These are phyloP conservation scores for Mustela lutreola DNA, from an alignment of 2,113 vertebrate genomes.

Conservation along the genomic window DNA sequence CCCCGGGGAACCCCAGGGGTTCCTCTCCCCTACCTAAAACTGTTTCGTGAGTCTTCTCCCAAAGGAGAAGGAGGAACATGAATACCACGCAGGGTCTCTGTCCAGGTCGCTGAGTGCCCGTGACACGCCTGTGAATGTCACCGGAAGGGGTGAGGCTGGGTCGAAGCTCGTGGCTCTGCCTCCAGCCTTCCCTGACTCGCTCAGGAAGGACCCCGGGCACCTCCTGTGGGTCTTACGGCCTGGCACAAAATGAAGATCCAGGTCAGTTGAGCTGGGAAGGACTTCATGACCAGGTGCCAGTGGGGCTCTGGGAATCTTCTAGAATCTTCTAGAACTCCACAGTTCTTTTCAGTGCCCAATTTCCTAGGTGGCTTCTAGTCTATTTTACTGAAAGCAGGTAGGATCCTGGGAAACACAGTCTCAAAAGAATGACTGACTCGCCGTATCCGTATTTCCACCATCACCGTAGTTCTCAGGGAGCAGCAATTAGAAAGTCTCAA, in stretches of 20 bases:
- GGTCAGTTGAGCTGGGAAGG: slow-evolving; percentile 72
- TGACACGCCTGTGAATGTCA: slow-evolving; percentile 67
- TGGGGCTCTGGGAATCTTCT: slow-evolving; percentile 74
- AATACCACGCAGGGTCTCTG: slow-evolving; percentile 55
- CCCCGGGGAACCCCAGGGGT: neutral
- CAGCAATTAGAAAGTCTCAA: neutral
- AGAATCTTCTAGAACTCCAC: slow-evolving; percentile 75
- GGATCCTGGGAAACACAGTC: neutral
- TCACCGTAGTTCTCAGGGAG: neutral
- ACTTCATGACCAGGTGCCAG: slow-evolving; percentile 78
- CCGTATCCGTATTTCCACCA: neutral
- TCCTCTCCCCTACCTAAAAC: neutral
- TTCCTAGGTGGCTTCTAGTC: slow-evolving; percentile 2
- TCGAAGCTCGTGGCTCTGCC: slow-evolving; percentile 62
- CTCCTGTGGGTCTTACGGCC: slow-evolving; percentile 74
- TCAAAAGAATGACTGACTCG: neutral
- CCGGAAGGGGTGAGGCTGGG: slow-evolving; percentile 78
- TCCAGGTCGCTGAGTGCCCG: neutral
- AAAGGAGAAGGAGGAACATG: slow-evolving; percentile 68
- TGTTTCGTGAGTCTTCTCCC: neutral
- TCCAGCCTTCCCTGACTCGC: slow-evolving; percentile 81
- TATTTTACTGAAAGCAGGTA: neutral
- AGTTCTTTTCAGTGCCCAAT: slow-evolving; percentile 54
- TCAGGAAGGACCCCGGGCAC: slow-evolving; percentile 63
- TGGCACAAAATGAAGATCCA: slow-evolving; percentile 78